These are phyloP conservation scores for Deroptyus accipitrinus DNA, from an alignment of 2,113 vertebrate species.

Conservation along the genomic window DNA sequence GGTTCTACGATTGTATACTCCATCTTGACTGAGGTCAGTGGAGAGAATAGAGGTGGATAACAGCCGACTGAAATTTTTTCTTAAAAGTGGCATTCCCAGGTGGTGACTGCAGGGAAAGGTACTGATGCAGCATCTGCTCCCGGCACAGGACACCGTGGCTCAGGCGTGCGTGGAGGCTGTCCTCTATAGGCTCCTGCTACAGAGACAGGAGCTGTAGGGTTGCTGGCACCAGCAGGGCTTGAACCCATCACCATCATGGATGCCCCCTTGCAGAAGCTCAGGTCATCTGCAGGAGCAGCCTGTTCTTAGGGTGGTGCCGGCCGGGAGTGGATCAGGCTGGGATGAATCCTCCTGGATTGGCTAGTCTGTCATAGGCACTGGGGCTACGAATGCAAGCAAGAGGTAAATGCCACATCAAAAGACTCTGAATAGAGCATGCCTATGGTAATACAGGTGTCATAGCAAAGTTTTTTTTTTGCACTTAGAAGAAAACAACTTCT, in stretches of 20 bases:
- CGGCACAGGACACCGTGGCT: neutral
- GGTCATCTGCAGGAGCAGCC: neutral
- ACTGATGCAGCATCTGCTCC: neutral
- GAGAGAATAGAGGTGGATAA: neutral
- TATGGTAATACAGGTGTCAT: neutral
- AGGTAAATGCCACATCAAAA: neutral
- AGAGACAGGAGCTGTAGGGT: fast-evolving
- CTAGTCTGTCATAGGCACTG: neutral
- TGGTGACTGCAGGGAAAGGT: neutral
- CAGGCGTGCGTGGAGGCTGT: fast-evolving
- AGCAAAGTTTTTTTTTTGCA: neutral
- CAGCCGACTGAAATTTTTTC: neutral
- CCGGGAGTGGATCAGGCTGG: neutral
- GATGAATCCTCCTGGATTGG: neutral
- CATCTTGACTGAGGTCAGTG: neutral
- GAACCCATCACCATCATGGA: fast-evolving
- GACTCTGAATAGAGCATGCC: fast-evolving
- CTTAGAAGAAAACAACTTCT: no score
- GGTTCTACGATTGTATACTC: neutral
- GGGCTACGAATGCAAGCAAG: neutral
- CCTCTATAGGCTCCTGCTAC: neutral
- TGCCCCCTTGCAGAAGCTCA: neutral
- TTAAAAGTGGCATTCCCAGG: neutral
- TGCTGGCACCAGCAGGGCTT: neutral
- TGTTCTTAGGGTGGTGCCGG: neutral